Conservation (phyloP, 2,888 invertebrate genomes). For the Augiades crinisus region DNA sequence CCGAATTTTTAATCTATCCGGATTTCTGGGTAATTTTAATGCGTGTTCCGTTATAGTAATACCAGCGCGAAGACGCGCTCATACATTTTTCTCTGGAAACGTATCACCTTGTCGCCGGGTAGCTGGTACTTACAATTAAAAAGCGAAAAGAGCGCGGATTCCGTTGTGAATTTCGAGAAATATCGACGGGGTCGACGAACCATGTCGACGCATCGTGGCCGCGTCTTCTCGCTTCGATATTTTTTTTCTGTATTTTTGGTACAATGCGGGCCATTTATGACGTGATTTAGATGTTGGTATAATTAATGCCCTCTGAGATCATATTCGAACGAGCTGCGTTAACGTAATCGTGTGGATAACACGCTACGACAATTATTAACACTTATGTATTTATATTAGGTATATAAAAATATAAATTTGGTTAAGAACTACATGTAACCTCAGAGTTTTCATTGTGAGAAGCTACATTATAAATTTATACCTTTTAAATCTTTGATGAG, state of each 20-base stretch:
- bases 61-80: slow-evolving; percentile 55
- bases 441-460: too few species aligned
- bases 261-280: slow-evolving; percentile 56
- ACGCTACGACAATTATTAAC: too few species aligned
- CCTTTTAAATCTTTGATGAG: too few species aligned
- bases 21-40: slow-evolving; percentile 67
- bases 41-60: slow-evolving; percentile 70
- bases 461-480: too few species aligned
- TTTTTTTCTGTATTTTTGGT: slow-evolving; percentile 55
- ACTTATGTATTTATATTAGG: too few species aligned
- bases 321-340: slow-evolving; percentile 1
- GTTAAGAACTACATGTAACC: too few species aligned
- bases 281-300: slow-evolving; percentile 27
- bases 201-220: slow-evolving; percentile 74
- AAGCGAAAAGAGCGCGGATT: slow-evolving; percentile 77
- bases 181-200: slow-evolving; percentile 78
- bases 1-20: slow-evolving; percentile 36
- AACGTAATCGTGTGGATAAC: too few species aligned
- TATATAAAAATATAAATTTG: too few species aligned
- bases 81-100: slow-evolving; percentile 69
- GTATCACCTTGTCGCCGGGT: slow-evolving; percentile 73
- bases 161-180: slow-evolving; percentile 77
- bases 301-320: slow-evolving; percentile 17
- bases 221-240: slow-evolving; percentile 62
- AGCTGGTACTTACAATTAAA: slow-evolving; percentile 77